Conservation (phyloP, 2,113 vertebrate genomes). For the Psilopsiagon aurifrons region DNA sequence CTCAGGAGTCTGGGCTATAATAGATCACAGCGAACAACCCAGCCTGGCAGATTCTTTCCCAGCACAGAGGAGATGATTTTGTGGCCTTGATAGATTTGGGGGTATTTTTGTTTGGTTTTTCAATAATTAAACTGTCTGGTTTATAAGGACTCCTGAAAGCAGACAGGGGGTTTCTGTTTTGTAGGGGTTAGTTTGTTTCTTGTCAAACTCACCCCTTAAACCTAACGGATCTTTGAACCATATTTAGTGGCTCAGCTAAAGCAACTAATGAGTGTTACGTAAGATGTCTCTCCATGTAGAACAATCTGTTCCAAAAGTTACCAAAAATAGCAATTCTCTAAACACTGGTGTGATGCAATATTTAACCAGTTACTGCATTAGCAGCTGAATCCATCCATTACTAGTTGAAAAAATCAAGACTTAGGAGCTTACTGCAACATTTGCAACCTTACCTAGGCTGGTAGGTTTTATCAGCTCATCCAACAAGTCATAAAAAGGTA, state of each 20-base stretch:
- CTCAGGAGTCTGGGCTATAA: background rate
- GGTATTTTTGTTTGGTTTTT: background rate
- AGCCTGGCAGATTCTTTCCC: background rate
- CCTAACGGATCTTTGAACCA: conserved; percentile 11
- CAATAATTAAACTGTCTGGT: background rate
- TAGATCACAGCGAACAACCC: background rate
- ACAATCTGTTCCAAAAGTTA: conserved; percentile 61
- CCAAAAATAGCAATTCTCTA: conserved; percentile 58
- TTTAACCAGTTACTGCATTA: conserved; percentile 36
- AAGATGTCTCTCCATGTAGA: conserved; percentile 45
- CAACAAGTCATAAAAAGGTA: conserved; percentile 97
- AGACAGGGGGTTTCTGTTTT: background rate
- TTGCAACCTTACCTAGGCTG: conserved; percentile 88
- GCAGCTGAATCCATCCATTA: background rate
- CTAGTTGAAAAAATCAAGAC: background rate
- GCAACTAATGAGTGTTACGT: conserved; percentile 53
- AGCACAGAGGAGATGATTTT: background rate
- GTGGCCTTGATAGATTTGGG: background rate
- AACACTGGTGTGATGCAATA: conserved; percentile 41
- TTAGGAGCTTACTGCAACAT: background rate
- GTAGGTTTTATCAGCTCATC: conserved; percentile 98
- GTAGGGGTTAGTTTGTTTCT: background rate
- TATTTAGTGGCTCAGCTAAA: conserved; percentile 48
- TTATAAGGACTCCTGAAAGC: background rate
- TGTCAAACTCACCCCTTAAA: background rate